phyloP scores from a whole-genome alignment of 2,888 invertebrate genomes.

The Cerastis rubricosa region DNA sequence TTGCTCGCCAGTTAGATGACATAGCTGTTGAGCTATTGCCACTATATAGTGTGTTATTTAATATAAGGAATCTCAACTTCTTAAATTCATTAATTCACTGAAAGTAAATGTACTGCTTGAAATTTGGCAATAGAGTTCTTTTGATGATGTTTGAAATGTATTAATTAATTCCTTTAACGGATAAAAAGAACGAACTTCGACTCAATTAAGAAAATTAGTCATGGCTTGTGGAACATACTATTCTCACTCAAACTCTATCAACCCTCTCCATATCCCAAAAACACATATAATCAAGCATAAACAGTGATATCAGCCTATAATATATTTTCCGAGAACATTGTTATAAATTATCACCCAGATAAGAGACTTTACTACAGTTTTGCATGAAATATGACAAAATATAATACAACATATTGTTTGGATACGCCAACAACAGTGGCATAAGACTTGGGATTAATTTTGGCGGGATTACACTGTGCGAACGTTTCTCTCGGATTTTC shows the following conservation, averaged over 20 bases:
- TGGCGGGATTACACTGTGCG: slow-evolving; percentile 47
- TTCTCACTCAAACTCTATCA: neutral
- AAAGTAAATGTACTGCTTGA: neutral
- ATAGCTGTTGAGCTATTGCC: neutral
- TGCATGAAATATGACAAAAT: slow-evolving; percentile 52
- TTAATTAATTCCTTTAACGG: neutral
- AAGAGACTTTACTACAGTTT: slow-evolving; percentile 48
- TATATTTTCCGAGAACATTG: slow-evolving; percentile 40
- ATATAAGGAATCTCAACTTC: neutral
- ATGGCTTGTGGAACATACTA: neutral
- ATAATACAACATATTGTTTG: slow-evolving; percentile 41
- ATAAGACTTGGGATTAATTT: slow-evolving; percentile 58
- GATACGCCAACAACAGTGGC: slow-evolving; percentile 45
- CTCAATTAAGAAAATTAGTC: neutral
- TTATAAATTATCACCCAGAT: slow-evolving; percentile 61
- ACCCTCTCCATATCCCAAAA: neutral
- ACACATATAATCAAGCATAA: slow-evolving; percentile 1
- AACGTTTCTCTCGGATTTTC: slow-evolving; percentile 37
- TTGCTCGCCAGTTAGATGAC: neutral
- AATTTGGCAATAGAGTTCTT: neutral
- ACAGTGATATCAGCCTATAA: slow-evolving; percentile 34
- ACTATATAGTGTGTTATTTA: neutral
- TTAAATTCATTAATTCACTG: neutral
- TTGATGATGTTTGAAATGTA: neutral
- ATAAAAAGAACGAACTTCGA: neutral